Evolutionary conservation across 2,113 vertebrate species (phyloP).

Genomic region (Callorhinus ursinus): DNA sequence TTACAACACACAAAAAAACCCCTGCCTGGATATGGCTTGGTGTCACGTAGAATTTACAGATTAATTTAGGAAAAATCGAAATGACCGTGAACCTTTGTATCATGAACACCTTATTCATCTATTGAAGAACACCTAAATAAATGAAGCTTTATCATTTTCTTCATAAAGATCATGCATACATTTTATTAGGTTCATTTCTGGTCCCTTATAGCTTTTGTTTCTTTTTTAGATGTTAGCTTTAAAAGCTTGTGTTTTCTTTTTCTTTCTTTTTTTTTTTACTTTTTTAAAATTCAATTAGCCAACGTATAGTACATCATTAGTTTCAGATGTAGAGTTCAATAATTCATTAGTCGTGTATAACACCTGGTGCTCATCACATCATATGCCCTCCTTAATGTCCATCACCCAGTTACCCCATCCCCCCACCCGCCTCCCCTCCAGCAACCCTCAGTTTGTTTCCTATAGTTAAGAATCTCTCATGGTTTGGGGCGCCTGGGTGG

Average conservation of each 20-base stretch:
- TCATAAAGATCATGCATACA: neutral
- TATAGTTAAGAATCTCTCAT: no score
- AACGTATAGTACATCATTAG: no score
- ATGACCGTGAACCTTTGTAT: neutral
- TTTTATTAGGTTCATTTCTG: constrained; percentile 37
- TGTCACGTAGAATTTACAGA: neutral
- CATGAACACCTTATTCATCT: neutral
- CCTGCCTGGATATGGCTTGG: neutral
- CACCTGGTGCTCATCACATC: no score
- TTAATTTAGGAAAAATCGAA: neutral
- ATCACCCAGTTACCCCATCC: no score
- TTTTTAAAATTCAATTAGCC: no score
- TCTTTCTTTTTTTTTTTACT: no score
- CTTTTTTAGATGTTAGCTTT: constrained; percentile 13
- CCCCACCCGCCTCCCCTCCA: no score
- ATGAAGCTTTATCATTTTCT: neutral
- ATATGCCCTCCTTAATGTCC: no score
- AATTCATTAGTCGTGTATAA: no score
- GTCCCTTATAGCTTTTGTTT: constrained; percentile 4
- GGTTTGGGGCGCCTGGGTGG: no score
- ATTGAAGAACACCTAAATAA: constrained; percentile 2
- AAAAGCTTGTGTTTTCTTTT: neutral
- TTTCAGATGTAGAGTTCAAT: no score
- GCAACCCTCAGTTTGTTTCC: no score
- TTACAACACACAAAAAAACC: neutral